Conservation (phyloP, 2,888 invertebrate genomes). For the Agriopis leucophaearia region DNA sequence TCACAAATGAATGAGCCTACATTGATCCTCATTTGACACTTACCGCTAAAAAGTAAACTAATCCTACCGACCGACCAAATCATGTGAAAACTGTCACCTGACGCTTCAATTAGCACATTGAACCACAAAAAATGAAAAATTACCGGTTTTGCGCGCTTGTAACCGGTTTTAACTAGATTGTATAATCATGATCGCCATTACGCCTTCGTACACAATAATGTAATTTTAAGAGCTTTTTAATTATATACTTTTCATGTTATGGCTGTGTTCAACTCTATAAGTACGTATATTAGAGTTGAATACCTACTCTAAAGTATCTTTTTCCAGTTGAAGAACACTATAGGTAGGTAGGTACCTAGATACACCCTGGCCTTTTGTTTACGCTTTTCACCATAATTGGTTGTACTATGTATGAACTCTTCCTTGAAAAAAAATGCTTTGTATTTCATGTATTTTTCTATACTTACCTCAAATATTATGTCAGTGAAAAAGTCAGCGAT, state of each 20-base stretch:
- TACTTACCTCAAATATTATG: too few relatives aligned
- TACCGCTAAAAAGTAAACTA: constrained; percentile 9
- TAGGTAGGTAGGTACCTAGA: too few relatives aligned
- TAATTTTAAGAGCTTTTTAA: constrained; percentile 14
- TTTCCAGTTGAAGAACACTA: too few relatives aligned
- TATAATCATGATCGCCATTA: constrained; percentile 5
- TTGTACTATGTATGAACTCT: too few relatives aligned
- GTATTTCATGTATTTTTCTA: too few relatives aligned
- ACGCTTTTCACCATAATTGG: too few relatives aligned
- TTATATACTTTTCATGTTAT: background rate
- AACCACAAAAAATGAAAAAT: constrained; percentile 4
- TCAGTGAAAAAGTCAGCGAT: too few relatives aligned
- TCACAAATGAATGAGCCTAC: background rate
- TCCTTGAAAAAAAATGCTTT: too few relatives aligned
- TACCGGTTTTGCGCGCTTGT: background rate
- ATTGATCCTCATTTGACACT: background rate
- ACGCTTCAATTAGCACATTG: constrained; percentile 13
- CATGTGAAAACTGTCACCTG: constrained; percentile 12
- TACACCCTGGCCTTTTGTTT: too few relatives aligned
- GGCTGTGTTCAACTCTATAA: background rate
- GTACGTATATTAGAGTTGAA: too few relatives aligned
- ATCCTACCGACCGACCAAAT: constrained; percentile 7
- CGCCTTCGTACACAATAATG: constrained; percentile 7
- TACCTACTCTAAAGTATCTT: too few relatives aligned
- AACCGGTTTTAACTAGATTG: constrained; percentile 2